phyloP scores from a whole-genome alignment of 2,797 vertebrate genomes.

The Parambassis ranga region DNA sequence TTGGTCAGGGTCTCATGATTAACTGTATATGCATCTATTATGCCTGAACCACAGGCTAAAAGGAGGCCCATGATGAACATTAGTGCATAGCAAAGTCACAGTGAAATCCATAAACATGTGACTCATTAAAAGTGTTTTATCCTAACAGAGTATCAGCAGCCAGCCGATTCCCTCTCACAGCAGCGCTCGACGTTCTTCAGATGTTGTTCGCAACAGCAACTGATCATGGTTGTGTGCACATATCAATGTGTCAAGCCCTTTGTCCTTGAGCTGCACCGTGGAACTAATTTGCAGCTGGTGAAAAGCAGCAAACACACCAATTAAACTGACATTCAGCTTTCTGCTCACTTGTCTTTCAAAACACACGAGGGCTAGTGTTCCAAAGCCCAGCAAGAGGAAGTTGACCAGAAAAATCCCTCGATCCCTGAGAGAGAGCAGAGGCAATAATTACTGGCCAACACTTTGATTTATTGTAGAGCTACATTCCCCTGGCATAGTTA shows the following conservation, averaged over 20 bases:
- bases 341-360: constrained; percentile 71
- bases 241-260: constrained; percentile 67
- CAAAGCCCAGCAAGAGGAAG: constrained; percentile 47
- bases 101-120: constrained; percentile 22
- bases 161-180: constrained; percentile 18
- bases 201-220: constrained; percentile 17
- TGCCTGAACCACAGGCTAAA: not conserved
- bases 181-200: constrained; percentile 20
- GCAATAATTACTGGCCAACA: constrained; percentile 69
- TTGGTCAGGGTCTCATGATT: constrained; percentile 18
- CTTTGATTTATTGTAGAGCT: constrained; percentile 63
- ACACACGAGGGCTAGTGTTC: constrained; percentile 42
- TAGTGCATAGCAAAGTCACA: not conserved
- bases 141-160: constrained; percentile 9
- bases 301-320: constrained; percentile 61
- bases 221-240: constrained; percentile 56
- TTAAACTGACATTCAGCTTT: constrained; percentile 71
- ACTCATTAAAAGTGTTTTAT: constrained; percentile 37
- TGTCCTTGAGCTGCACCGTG: constrained; percentile 66
- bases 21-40: constrained; percentile 37
- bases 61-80: not conserved
- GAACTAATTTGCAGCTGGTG: constrained; percentile 68
- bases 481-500: constrained; percentile 43
- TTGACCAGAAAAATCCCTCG: constrained; percentile 62
- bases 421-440: constrained; percentile 46